Evolutionary conservation across 2,888 invertebrate species (phyloP), one percentile per base, ranked within the genome.

Genomic region (Epirrhoe alternata): DNA sequence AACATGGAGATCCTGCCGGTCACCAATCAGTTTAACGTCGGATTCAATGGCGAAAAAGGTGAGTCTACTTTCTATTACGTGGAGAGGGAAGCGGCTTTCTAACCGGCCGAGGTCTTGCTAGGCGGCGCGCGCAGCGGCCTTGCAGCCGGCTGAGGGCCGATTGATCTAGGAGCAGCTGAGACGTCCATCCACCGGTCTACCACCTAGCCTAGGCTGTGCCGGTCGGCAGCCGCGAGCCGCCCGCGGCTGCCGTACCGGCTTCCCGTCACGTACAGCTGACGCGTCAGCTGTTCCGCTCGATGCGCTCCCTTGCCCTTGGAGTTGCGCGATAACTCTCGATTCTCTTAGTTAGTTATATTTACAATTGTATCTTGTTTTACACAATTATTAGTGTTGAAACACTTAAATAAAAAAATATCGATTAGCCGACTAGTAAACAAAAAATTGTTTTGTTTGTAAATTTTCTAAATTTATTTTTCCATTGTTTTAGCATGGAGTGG

Each of bases 1-100:
- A 95, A 94, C 88, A 97, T 97, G 97, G 97, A 97, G 94, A 95
- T 97, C 90, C 94, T 97, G 88, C 95, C 96, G 88, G 95, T 96
- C 87, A 95, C 95, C 89, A 96, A 95, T 94, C 95, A 95, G 92
- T 95, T 95, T 90, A 95, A 94, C 89, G 96, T 96, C 87, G 95
- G 95, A 94, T 96, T 96, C 94, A 95, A 94, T 91, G 95, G 95
- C 91, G 95, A 95, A 86, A 95, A 96, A 95, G 96, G 96, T 96
- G 90, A 94, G 95, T 87, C 81, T 74, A 88, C 92, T 92, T 92
- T 92, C 92, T 92, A 90, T 87, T 86, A 74, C 73, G 77, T 74
- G 77, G 78, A 78, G 78, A 82, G 85, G 88, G 89, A 81, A 84
- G 80, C 81, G 80, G 86, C 90, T 91, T 90, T 91, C 91, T 91